phyloP scores from a whole-genome alignment of 2,888 invertebrate species.

The Pinctada fucata region DNA sequence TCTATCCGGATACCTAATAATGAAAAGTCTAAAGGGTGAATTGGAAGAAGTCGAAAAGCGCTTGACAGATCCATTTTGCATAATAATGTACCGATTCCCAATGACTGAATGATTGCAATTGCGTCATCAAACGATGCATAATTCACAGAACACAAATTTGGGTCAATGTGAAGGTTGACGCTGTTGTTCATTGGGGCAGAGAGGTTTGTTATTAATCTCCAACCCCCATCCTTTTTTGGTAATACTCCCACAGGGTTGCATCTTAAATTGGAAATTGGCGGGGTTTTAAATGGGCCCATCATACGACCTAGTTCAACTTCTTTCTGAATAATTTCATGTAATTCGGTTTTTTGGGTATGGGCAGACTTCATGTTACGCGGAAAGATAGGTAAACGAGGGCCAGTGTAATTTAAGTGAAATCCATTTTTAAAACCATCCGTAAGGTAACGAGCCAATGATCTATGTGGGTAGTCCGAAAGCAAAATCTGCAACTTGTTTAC shows the following conservation, averaged over 20 bases:
- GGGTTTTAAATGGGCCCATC: background rate
- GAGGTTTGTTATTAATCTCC: constrained; percentile 6
- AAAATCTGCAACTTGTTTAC: background rate
- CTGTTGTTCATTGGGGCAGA: constrained; percentile 2
- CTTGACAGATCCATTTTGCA: constrained; percentile 8
- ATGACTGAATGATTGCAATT: background rate
- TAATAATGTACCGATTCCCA: constrained; percentile 2
- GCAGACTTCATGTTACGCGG: background rate
- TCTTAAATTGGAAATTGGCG: constrained; percentile 1
- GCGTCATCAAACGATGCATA: constrained; percentile 10
- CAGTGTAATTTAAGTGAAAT: constrained; percentile 11
- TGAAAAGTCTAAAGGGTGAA: background rate
- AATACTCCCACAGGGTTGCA: background rate
- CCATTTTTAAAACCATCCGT: background rate
- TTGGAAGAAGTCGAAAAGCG: constrained; percentile 5
- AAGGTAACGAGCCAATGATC: background rate
- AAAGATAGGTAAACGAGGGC: background rate
- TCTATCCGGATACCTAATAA: background rate
- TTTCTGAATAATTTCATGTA: constrained; percentile 4
- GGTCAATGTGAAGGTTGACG: constrained; percentile 12
- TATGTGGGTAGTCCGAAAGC: background rate
- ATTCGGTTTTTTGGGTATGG: background rate
- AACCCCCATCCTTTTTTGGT: constrained; percentile 3
- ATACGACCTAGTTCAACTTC: constrained; percentile 10
- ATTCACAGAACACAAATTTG: constrained; percentile 1